Evolutionary conservation across 92 coral and sea anemone species (phyloP).

Genomic region (Porites lobata): DNA sequence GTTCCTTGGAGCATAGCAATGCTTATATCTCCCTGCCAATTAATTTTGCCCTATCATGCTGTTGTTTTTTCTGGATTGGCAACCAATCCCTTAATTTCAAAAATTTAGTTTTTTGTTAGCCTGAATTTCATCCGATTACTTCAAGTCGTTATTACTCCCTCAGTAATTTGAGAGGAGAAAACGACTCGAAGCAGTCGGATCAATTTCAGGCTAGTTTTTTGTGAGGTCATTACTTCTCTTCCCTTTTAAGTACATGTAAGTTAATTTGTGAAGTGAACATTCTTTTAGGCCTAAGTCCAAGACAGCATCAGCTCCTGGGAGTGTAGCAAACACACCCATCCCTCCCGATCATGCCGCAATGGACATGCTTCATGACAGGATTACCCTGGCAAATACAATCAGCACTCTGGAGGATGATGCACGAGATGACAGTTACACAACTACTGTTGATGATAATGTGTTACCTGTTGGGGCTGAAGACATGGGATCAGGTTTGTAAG

Average conservation of each 20-base stretch:
- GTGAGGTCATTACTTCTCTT: no score
- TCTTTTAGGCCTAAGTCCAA: slow-evolving; percentile 82
- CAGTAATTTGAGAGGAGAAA: no score
- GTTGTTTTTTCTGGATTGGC: no score
- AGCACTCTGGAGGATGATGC: slow-evolving; percentile 93
- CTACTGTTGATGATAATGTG: slow-evolving; percentile 72
- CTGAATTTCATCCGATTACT: no score
- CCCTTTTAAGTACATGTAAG: background rate
- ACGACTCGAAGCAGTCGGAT: no score
- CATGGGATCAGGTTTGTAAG: slow-evolving; percentile 83
- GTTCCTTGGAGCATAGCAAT: no score
- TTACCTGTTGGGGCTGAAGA: slow-evolving; percentile 95
- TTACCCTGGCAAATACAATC: slow-evolving; percentile 88
- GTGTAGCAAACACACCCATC: slow-evolving; percentile 43
- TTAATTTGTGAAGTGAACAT: background rate
- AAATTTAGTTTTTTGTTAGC: no score
- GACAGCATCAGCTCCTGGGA: slow-evolving; percentile 66
- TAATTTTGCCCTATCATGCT: no score
- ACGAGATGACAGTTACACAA: slow-evolving; percentile 78
- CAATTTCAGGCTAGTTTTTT: no score
- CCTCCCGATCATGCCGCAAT: slow-evolving; percentile 40
- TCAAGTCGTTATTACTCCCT: no score
- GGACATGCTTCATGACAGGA: slow-evolving; percentile 88
- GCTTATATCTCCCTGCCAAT: no score
- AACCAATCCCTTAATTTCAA: no score